These are phyloP conservation scores for Labeo calbasu DNA, from an alignment of 2,797 vertebrate genomes.

Conservation along the genomic window DNA sequence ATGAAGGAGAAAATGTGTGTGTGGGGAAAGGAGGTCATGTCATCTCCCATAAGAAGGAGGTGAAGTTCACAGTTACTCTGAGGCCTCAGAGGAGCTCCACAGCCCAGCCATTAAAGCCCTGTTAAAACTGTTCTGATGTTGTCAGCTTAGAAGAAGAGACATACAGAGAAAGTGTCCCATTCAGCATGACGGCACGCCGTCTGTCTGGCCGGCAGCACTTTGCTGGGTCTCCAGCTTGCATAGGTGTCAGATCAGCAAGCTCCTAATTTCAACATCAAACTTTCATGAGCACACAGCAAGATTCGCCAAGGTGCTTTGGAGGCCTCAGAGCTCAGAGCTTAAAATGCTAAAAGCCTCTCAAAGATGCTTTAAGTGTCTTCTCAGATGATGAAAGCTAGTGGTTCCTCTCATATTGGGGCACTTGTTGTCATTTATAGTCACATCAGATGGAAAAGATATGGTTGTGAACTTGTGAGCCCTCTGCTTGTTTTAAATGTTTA, in stretches of 20 bases:
- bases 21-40: conserved; percentile 68
- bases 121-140: conserved; percentile 71
- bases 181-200: neutral
- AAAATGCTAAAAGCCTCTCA: conserved; percentile 22
- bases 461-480: neutral
- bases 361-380: neutral
- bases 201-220: conserved; percentile 43
- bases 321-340: neutral
- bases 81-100: conserved; percentile 67
- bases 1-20: conserved; percentile 25
- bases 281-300: conserved; percentile 42
- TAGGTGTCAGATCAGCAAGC: conserved; percentile 58
- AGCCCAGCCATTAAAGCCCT: conserved; percentile 71
- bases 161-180: conserved; percentile 14
- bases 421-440: conserved; percentile 6
- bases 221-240: conserved; percentile 8
- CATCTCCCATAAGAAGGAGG: conserved; percentile 69
- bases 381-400: neutral
- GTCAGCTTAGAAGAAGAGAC: conserved; percentile 55
- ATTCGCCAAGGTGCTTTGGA: neutral
- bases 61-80: conserved; percentile 65
- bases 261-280: conserved; percentile 55
- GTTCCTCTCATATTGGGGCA: neutral
- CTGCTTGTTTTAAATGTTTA: neutral
- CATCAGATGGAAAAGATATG: neutral